Percentiles rank a stretch among this genome's conserved stretches.
Evolutionary conservation across 2,888 invertebrate species (phyloP).

Genomic region (Panorpa germanica): DNA sequence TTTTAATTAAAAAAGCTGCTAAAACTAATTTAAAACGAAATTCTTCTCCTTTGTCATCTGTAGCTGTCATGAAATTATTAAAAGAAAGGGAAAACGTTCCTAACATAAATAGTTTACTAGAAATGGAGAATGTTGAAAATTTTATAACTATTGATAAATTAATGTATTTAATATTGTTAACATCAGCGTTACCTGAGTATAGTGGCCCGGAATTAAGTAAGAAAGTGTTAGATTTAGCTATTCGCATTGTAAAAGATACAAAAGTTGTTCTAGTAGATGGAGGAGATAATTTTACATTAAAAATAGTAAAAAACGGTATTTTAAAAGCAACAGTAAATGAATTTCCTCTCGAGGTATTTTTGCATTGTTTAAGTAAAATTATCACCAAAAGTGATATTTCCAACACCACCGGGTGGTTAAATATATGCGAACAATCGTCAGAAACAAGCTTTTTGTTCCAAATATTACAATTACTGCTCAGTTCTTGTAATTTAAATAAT

Average conservation of each 20-base stretch:
- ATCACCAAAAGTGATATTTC: no score
- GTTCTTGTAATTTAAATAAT: conserved; percentile 26
- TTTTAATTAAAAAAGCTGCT: conserved; percentile 18
- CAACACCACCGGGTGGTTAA: no score
- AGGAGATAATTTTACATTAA: conserved; percentile 4
- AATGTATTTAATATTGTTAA: conserved; percentile 24
- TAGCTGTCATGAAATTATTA: no score
- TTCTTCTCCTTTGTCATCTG: conserved; percentile 24
- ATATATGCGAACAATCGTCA: conserved; percentile 22
- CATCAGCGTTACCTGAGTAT: conserved; percentile 23
- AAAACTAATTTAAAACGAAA: conserved; percentile 22
- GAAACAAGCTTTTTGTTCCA: conserved; percentile 24
- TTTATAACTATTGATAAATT: conserved; percentile 16
- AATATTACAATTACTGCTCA: conserved; percentile 28
- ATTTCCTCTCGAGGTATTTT: no score
- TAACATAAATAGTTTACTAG: conserved; percentile 9
- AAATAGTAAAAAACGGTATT: no score
- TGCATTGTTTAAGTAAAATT: no score
- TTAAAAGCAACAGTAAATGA: no score
- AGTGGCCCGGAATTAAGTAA: conserved; percentile 22
- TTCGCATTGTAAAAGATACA: conserved; percentile 24
- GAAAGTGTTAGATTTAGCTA: conserved; percentile 24
- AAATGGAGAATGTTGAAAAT: conserved; percentile 12
- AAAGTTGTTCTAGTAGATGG: conserved; percentile 21
- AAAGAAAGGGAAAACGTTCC: conserved; percentile 9